These are phyloP conservation scores for Indicator indicator DNA, from an alignment of 2,113 vertebrate genomes.

Conservation along the genomic window DNA sequence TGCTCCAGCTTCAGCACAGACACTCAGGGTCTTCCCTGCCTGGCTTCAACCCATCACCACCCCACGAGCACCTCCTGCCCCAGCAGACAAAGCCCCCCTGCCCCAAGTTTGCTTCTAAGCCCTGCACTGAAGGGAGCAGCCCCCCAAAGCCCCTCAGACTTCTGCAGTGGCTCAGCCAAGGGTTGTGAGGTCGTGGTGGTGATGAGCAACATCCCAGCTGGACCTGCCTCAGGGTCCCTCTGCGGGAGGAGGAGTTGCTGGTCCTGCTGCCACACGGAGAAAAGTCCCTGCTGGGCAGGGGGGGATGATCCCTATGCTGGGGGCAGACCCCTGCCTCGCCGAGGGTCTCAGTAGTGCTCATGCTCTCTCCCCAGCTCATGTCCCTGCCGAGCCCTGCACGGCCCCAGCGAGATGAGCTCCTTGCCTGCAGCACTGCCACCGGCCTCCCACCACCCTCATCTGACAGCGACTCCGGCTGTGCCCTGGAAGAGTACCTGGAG, in stretches of 20 bases:
- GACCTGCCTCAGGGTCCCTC: not conserved
- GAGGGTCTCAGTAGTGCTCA: not conserved
- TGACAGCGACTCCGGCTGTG: conserved; percentile 66
- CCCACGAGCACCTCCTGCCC: fast-evolving
- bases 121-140: not conserved
- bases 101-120: not conserved
- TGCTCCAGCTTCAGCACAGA: not conserved
- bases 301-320: fast-evolving
- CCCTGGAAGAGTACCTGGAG: conserved; percentile 57
- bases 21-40: not conserved
- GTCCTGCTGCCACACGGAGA: fast-evolving
- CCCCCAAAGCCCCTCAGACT: not conserved
- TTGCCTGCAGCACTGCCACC: not conserved
- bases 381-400: conserved; percentile 50
- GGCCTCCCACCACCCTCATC: not conserved
- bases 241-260: fast-evolving
- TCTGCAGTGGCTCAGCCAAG: not conserved
- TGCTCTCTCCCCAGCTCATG: conserved; percentile 56
- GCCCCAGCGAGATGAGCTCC: conserved; percentile 34
- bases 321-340: fast-evolving
- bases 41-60: not conserved
- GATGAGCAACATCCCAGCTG: not conserved
- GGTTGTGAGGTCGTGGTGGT: fast-evolving
- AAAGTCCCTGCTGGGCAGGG: fast-evolving
- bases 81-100: not conserved